phyloP scores from a whole-genome alignment of 2,797 vertebrate genomes.

The Oreochromis mossambicus region DNA sequence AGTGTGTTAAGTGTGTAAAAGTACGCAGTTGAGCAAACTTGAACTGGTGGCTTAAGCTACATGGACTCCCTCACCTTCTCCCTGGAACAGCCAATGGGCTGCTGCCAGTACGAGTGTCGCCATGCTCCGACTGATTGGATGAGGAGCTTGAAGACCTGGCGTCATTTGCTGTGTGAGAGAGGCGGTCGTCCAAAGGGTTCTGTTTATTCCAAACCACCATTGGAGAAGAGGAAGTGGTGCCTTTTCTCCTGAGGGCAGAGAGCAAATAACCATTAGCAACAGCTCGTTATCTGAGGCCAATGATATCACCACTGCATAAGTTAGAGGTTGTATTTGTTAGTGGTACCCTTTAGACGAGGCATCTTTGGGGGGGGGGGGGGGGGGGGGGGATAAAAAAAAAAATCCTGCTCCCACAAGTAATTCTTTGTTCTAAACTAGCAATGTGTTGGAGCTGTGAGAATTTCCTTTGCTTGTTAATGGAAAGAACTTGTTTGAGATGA shows the following conservation, averaged over 20 bases:
- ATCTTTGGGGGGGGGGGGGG: too few relatives aligned
- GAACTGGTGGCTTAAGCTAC: background rate
- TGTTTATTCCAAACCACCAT: constrained; percentile 83
- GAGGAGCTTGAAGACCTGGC: constrained; percentile 91
- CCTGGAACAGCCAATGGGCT: constrained; percentile 91
- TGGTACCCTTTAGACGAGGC: background rate
- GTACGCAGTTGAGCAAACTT: background rate
- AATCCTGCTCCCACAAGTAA: too few relatives aligned
- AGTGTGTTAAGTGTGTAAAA: background rate
- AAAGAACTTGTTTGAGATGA: background rate
- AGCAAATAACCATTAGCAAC: background rate
- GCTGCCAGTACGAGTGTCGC: constrained; percentile 84
- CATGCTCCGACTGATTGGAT: constrained; percentile 90
- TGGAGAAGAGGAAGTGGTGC: constrained; percentile 83
- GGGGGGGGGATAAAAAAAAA: too few relatives aligned
- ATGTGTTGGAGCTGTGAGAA: background rate
- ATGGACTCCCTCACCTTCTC: constrained; percentile 54
- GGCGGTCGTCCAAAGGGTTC: constrained; percentile 79
- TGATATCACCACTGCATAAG: background rate
- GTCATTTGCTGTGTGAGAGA: constrained; percentile 74
- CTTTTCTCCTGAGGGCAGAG: constrained; percentile 83
- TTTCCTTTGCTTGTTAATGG: background rate
- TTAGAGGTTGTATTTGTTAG: background rate
- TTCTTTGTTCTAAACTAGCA: background rate
- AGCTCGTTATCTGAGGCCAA: background rate